Conservation (phyloP, 1,140 invertebrate species). For the Macrotrachela quadricornifera region DNA sequence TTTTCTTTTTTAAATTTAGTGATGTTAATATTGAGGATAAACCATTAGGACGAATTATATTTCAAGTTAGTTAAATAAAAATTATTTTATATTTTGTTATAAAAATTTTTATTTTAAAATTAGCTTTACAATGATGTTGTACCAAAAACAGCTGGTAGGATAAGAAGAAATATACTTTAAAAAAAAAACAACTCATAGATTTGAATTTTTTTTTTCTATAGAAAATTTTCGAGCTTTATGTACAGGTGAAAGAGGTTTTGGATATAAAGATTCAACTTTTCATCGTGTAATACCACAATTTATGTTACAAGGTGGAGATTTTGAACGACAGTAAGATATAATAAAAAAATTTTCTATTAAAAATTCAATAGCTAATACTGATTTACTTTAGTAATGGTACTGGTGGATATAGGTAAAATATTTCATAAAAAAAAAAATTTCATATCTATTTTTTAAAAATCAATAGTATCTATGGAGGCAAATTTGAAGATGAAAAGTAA, state of each 20-base stretch:
- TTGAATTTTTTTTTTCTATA: background rate
- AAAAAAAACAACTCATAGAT: background rate
- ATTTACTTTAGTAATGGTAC: constrained; percentile 37
- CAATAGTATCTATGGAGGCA: constrained; percentile 62
- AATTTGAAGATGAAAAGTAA: constrained; percentile 87
- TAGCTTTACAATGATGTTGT: constrained; percentile 60
- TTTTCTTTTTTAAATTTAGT: background rate
- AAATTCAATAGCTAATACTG: too few relatives aligned
- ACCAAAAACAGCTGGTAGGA: constrained; percentile 54
- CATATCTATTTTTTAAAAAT: too few relatives aligned
- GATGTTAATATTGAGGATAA: constrained; percentile 8
- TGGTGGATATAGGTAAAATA: constrained; percentile 9
- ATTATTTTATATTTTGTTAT: too few relatives aligned
- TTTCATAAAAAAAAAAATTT: too few relatives aligned
- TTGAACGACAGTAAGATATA: constrained; percentile 11
- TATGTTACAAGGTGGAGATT: constrained; percentile 29
- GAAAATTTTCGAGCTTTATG: constrained; percentile 54
- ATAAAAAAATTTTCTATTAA: too few relatives aligned
- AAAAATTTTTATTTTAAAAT: too few relatives aligned
- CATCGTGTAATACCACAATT: constrained; percentile 25
- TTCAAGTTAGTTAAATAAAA: background rate
- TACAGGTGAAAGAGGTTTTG: constrained; percentile 5
- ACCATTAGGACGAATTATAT: constrained; percentile 12
- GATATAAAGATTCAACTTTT: constrained; percentile 21
- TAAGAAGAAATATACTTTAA: too few relatives aligned